Evolutionary conservation across 2,888 invertebrate species (phyloP), one percentile per base, ranked within the genome.

Genomic region (Calliphora vomitoria): DNA sequence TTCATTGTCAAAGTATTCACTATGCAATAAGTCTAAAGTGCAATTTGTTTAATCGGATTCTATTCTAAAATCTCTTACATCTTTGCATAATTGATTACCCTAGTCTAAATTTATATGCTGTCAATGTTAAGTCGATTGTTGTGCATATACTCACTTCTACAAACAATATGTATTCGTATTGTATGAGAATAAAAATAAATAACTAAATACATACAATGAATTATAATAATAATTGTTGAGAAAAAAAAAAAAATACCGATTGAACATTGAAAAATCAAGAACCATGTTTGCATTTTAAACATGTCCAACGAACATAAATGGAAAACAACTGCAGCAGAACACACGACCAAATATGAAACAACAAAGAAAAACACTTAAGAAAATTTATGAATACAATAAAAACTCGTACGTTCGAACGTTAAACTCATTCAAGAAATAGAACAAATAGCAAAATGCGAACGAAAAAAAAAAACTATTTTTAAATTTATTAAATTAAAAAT

Each of bases 41-140:
- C 55, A 83, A 83, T 78, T 71, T 83, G 44, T 78, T 83, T 55
- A 78, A 78, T 78, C 83, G 44, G 78, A 64, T 76, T 72, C 58
- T 55, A 35, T 44, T 71, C n/a, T 41, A 55, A 62, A 71, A 71
- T 74, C 74, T 74, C 55, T 68, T 41, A 68, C 31, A 68, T 10
- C 8, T 53, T 20, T 53, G 53, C 53, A 80, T 75, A 85, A 80
- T 75, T 80, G 80, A 85, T 85, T 85, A 60, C 60, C 50, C 35
- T 55, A 66, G 38, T 64, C 66, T 85, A 47, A 85, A 76, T 87
- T 85, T 82, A 85, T 87, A 82, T 82, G 87, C 85, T 81, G 72
- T 85, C 87, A 82, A 85, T 87, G 87, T 72, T 79, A 80, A 74
- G 50, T 64, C 80, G 83, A 58, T 55, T 75, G 11, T 58, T 50